Evolutionary conservation across 2,797 vertebrate genomes (phyloP).

Genomic region (Halcyon chelicuti): DNA sequence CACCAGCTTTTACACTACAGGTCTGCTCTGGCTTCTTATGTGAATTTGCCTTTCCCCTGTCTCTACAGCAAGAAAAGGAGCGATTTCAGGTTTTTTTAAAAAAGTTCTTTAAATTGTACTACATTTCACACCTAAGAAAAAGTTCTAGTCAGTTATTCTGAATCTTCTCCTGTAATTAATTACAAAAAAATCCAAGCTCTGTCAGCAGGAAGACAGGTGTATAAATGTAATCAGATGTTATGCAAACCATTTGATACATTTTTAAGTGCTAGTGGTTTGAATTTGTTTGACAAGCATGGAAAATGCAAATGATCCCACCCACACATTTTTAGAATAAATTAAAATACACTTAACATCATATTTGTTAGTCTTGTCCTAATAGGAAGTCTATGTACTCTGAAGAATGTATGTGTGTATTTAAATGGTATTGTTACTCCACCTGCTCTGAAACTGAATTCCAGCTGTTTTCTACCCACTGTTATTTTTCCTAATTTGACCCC

Average conservation of each 20-base stretch:
- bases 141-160: constrained; percentile 16
- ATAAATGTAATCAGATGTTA: constrained; percentile 72
- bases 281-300: constrained; percentile 60
- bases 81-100: neutral
- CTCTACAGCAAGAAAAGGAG: neutral
- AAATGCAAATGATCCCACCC: constrained; percentile 68
- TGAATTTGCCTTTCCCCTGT: neutral
- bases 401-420: constrained; percentile 1
- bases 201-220: constrained; percentile 56
- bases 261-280: constrained; percentile 64
- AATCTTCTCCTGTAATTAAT: constrained; percentile 48
- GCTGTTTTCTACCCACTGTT: neutral
- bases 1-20: neutral
- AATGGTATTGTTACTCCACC: constrained; percentile 32
- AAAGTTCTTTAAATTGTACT: neutral
- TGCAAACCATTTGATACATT: constrained; percentile 59
- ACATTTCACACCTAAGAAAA: constrained; percentile 39
- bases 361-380: constrained; percentile 61
- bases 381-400: constrained; percentile 16
- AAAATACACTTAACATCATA: constrained; percentile 61
- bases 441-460: constrained; percentile 20
- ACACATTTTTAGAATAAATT: constrained; percentile 71
- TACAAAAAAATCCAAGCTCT: constrained; percentile 47
- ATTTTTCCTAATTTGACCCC: neutral
- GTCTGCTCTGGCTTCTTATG: neutral